Percentiles rank a stretch among this genome's conserved stretches.
These are phyloP conservation scores for Leptocoma aspasia DNA, from an alignment of 2,113 vertebrate genomes.

Conservation along the genomic window DNA sequence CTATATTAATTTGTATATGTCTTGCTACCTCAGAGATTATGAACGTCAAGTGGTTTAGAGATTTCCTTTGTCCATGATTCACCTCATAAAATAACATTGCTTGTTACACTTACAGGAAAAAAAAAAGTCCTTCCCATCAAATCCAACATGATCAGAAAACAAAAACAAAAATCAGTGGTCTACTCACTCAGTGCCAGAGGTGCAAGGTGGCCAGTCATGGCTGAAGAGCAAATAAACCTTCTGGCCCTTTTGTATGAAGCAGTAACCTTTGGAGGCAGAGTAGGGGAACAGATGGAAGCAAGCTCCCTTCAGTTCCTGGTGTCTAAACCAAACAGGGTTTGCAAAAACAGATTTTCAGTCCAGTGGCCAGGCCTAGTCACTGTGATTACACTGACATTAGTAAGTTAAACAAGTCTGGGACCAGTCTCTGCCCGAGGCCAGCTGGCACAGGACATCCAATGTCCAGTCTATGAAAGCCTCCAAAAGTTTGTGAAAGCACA, in stretches of 20 bases:
- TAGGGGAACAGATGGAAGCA: not conserved
- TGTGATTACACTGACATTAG: not conserved
- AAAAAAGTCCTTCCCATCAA: not conserved
- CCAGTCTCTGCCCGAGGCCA: not conserved
- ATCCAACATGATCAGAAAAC: not conserved
- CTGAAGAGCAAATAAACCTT: not conserved
- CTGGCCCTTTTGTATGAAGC: not conserved
- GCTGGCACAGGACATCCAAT: not conserved
- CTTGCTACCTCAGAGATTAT: not conserved
- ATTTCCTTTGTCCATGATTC: not conserved
- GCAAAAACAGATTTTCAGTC: not conserved
- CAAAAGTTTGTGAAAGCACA: not conserved
- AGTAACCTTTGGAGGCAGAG: not conserved
- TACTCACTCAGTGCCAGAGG: not conserved
- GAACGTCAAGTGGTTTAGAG: not conserved
- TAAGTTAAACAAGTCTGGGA: conserved; percentile 1
- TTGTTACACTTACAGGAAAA: not conserved
- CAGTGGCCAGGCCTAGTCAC: not conserved
- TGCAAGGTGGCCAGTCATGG: not conserved
- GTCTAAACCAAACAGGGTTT: not conserved
- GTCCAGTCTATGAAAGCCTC: not conserved
- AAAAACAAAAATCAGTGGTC: not conserved
- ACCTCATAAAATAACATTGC: not conserved
- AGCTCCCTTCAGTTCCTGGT: not conserved
- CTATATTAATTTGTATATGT: not conserved